Evolutionary conservation across 2,888 invertebrate genomes (phyloP).

Genomic region (Eilema caniola): DNA sequence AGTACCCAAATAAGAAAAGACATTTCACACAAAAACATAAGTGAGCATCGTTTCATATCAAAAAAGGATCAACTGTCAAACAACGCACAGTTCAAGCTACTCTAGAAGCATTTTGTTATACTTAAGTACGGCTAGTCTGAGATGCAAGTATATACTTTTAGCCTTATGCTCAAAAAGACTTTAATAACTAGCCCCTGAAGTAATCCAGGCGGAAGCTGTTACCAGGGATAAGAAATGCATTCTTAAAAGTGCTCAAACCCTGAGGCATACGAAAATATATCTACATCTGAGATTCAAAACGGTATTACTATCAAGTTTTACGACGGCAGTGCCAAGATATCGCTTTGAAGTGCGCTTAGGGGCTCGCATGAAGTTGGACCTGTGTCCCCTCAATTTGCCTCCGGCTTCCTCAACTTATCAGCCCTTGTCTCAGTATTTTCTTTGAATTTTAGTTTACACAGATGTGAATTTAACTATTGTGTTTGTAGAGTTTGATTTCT

Average conservation of each 20-base stretch:
- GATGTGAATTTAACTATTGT: too few species aligned
- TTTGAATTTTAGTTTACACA: constrained; percentile 6
- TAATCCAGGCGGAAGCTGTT: not conserved
- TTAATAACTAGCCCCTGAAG: not conserved
- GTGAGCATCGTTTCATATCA: too few species aligned
- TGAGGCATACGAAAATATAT: constrained; percentile 20
- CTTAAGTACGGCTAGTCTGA: not conserved
- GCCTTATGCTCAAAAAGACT: not conserved
- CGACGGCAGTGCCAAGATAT: constrained; percentile 41
- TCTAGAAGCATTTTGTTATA: not conserved
- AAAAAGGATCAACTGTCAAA: not conserved
- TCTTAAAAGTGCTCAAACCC: constrained; percentile 13
- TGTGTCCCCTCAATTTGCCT: constrained; percentile 37
- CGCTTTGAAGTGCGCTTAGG: constrained; percentile 47
- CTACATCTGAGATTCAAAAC: constrained; percentile 20
- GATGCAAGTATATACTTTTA: not conserved
- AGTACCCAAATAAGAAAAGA: too few species aligned
- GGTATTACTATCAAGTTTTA: constrained; percentile 38
- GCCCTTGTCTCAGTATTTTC: constrained; percentile 16
- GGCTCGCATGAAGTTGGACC: constrained; percentile 44
- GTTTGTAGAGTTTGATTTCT: too few species aligned
- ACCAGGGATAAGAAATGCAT: constrained; percentile 8
- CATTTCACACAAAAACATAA: too few species aligned
- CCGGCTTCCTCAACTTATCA: constrained; percentile 32
- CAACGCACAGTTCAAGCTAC: not conserved